Evolutionary conservation across 2,797 vertebrate species (phyloP).

Genomic region (Pseudotriccus pelzelni): DNA sequence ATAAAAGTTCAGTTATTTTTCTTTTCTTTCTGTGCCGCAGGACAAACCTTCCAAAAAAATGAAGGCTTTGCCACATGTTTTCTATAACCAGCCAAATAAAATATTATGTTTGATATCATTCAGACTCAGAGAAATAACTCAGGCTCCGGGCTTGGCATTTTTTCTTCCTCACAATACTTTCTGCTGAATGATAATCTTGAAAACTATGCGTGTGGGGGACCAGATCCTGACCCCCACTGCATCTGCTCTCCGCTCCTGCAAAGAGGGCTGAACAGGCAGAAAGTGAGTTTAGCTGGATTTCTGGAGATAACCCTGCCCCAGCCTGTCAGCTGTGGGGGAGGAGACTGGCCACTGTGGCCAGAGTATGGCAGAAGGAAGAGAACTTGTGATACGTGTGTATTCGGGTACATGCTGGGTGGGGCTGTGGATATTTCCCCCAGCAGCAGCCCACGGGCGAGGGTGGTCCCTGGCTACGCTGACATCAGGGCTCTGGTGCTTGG

Average conservation of each 20-base stretch:
- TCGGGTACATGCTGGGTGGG: not conserved
- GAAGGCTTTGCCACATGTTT: not conserved
- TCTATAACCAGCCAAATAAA: constrained; percentile 19
- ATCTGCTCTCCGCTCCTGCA: not conserved
- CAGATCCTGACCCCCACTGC: not conserved
- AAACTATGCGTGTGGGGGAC: not conserved
- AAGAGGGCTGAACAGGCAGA: not conserved
- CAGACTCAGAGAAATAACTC: not conserved
- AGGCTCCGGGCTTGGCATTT: not conserved
- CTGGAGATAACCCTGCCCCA: not conserved
- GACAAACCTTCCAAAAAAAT: not conserved
- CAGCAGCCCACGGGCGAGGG: not conserved
- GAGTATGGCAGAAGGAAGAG: not conserved
- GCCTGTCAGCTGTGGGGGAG: not conserved
- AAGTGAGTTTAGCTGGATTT: not conserved
- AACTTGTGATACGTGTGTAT: not conserved
- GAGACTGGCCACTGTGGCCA: not conserved
- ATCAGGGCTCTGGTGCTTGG: not conserved
- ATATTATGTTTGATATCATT: constrained; percentile 30
- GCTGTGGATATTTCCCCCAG: not conserved
- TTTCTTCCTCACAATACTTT: not conserved
- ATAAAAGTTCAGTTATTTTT: constrained; percentile 7
- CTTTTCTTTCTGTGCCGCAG: not conserved
- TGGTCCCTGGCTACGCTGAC: not conserved
- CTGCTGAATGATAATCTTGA: not conserved